Conservation (phyloP, 2,888 invertebrate genomes). For the Vannuccia rotundouncinata region DNA sequence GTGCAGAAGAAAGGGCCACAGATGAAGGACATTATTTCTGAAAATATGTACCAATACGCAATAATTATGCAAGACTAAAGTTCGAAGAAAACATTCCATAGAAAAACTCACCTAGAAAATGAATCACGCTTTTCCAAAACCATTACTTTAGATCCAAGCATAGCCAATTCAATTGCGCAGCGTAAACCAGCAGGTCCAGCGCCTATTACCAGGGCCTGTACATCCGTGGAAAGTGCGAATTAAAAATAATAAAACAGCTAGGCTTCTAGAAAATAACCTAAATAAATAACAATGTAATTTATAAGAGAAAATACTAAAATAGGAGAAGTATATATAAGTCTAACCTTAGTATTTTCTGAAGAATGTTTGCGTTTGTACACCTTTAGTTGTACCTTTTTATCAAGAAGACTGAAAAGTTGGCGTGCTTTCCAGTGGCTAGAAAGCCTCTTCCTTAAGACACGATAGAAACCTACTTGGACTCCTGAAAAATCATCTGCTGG, state of each 20-base stretch:
- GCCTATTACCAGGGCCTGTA: slow-evolving; percentile 76
- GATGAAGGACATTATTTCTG: slow-evolving; percentile 83
- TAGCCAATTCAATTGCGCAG: slow-evolving; percentile 87
- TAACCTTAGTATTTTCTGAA: background rate
- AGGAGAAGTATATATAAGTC: background rate
- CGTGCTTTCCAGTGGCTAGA: slow-evolving; percentile 80
- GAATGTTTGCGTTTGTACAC: slow-evolving; percentile 65
- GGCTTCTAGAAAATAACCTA: background rate
- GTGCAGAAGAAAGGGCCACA: slow-evolving; percentile 96
- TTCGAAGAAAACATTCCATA: background rate
- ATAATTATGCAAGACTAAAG: slow-evolving; percentile 59
- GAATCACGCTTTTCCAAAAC: slow-evolving; percentile 81
- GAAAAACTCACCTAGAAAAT: slow-evolving; percentile 47
- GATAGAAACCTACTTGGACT: slow-evolving; percentile 1
- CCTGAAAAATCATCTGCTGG: slow-evolving; percentile 57
- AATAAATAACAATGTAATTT: background rate
- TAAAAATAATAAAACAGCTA: background rate
- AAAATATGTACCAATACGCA: background rate
- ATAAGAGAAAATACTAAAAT: slow-evolving; percentile 3
- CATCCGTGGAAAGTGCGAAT: slow-evolving; percentile 16
- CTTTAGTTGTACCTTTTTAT: slow-evolving; percentile 80
- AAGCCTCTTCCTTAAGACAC: slow-evolving; percentile 13
- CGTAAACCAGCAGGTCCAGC: slow-evolving; percentile 90
- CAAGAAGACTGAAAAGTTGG: slow-evolving; percentile 91
- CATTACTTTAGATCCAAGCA: slow-evolving; percentile 87